Conservation (phyloP, 2,113 vertebrate species). For the Ictalurus furcatus region DNA sequence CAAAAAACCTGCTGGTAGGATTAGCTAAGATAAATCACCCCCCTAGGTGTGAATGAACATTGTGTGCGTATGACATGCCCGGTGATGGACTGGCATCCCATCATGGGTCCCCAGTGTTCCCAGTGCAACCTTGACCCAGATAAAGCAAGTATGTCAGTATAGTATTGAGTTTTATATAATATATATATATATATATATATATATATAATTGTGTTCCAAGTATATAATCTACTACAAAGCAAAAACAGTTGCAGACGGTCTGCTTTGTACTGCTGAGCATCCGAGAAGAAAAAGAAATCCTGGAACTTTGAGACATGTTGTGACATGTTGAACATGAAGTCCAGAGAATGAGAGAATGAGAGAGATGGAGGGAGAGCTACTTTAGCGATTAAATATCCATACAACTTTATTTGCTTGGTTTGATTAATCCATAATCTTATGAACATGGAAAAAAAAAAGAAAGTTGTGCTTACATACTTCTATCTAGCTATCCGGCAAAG, state of each 20-base stretch:
- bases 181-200: too few relatives aligned
- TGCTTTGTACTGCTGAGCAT: constrained; percentile 46
- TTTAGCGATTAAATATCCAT: background rate
- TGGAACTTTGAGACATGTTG: constrained; percentile 43
- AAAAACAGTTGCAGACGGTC: constrained; percentile 68
- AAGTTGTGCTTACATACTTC: background rate
- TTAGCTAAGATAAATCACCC: background rate
- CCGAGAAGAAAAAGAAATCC: constrained; percentile 60
- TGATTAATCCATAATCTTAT: background rate
- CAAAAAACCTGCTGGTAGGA: background rate
- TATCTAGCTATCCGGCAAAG: background rate
- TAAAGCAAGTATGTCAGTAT: background rate
- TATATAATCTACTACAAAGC: constrained; percentile 68
- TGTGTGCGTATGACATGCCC: background rate
- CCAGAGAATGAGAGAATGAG: background rate
- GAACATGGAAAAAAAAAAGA: background rate
- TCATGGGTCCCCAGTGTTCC: background rate
- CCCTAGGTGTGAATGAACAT: background rate
- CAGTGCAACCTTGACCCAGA: background rate
- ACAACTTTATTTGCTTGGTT: background rate
- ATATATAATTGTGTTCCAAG: constrained; percentile 46
- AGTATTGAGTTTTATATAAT: background rate
- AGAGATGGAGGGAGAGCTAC: background rate
- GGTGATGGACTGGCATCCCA: background rate
- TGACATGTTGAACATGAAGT: constrained; percentile 60